Conservation (phyloP, 37 sponge, comb jelly and placozoan species). For the Crambe crambe region DNA sequence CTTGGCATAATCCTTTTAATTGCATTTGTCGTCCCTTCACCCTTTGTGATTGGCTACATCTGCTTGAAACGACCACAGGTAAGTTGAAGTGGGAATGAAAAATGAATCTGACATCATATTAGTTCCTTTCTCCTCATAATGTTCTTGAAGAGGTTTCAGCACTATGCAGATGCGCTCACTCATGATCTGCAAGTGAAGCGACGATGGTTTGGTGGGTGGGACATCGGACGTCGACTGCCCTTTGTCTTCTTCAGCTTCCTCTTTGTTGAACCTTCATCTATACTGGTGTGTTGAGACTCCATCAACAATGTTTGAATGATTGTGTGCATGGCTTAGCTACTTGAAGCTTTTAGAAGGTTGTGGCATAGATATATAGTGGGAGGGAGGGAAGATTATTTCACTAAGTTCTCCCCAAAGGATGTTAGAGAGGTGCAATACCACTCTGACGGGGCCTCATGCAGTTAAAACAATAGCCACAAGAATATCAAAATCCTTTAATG, state of each 20-base stretch:
- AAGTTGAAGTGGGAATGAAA: neutral
- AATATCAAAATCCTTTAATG: too few species aligned
- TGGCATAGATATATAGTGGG: neutral
- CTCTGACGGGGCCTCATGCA: too few species aligned
- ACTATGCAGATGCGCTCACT: constrained; percentile 70
- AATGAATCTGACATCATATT: neutral
- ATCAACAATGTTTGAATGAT: neutral
- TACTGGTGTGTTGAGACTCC: constrained; percentile 48
- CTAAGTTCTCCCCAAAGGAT: too few species aligned
- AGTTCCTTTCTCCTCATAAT: neutral
- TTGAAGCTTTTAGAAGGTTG: neutral
- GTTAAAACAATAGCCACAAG: too few species aligned
- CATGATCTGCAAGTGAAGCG: constrained; percentile 46
- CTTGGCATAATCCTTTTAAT: constrained; percentile 38
- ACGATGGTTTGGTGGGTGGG: constrained; percentile 79
- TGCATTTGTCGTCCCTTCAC: constrained; percentile 56
- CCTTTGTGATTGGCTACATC: constrained; percentile 42
- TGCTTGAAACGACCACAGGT: constrained; percentile 52
- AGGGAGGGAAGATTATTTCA: too few species aligned
- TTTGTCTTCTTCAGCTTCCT: constrained; percentile 64
- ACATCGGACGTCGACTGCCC: constrained; percentile 63
- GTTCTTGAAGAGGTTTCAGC: constrained; percentile 52
- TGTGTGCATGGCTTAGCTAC: neutral
- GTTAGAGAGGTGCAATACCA: too few species aligned
- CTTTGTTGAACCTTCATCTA: constrained; percentile 51